Evolutionary conservation across 2,797 vertebrate genomes (phyloP).

Genomic region (Pseudochirops corinnae): DNA sequence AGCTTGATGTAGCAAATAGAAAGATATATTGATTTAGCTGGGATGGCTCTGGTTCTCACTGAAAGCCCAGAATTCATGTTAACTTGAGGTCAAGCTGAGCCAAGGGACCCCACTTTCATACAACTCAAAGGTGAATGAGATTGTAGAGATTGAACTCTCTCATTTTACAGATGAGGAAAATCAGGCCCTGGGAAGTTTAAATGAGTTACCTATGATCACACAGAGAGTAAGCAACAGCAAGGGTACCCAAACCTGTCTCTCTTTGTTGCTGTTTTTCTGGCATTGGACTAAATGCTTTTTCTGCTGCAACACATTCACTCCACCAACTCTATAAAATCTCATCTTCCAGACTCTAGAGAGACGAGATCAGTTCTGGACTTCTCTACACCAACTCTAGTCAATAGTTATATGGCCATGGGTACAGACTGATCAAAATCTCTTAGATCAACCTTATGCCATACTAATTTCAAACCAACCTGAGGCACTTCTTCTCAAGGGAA

Average conservation of each 20-base stretch:
- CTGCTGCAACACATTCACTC: not conserved
- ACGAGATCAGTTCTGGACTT: not conserved
- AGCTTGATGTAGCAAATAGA: not conserved
- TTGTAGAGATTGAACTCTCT: not conserved
- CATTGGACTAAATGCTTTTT: not conserved
- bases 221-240: not conserved
- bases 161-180: not conserved
- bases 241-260: not conserved
- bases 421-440: constrained; percentile 13
- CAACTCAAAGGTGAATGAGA: not conserved
- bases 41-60: not conserved
- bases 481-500: constrained; percentile 48
- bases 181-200: not conserved
- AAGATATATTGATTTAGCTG: not conserved
- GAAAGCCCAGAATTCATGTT: not conserved
- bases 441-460: constrained; percentile 11
- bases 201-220: not conserved
- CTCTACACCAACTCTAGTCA: not conserved
- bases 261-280: not conserved
- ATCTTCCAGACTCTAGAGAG: not conserved
- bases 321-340: not conserved
- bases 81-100: not conserved
- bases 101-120: not conserved
- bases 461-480: not conserved
- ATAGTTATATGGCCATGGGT: constrained; percentile 6